Conservation (phyloP, 2,797 vertebrate genomes). For the Paguma larvata region DNA sequence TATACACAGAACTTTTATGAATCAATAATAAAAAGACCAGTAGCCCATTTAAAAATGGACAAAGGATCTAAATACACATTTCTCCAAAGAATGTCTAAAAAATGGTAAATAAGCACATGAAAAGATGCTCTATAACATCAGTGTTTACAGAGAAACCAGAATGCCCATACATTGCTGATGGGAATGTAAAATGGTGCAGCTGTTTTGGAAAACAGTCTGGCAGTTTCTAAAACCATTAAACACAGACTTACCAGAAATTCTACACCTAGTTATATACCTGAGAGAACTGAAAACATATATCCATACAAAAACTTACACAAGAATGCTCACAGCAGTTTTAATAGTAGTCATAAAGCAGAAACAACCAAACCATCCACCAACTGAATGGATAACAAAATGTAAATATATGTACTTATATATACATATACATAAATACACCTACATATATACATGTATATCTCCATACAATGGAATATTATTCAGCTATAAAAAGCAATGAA, state of each 20-base stretch:
- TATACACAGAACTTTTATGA: conserved; percentile 42
- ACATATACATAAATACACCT: not conserved
- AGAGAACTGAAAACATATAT: conserved; percentile 15
- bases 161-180: not conserved
- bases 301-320: conserved; percentile 7
- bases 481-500: conserved; percentile 37
- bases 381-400: conserved; percentile 19
- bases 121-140: not conserved
- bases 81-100: not conserved
- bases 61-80: not conserved
- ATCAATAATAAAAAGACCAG: conserved; percentile 4
- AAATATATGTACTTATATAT: not conserved
- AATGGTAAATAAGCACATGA: not conserved
- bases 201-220: not conserved
- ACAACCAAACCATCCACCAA: not conserved
- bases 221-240: not conserved
- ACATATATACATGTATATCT: not conserved
- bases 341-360: conserved; percentile 25
- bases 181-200: not conserved
- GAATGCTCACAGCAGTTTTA: not conserved
- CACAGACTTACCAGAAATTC: not conserved
- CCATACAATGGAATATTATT: conserved; percentile 4
- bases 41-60: conserved; percentile 27
- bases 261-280: not conserved
- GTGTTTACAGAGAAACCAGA: not conserved